Conservation (phyloP, 2,113 vertebrate genomes). For the Mus musculus region GRCm39 chr3:41083501-41084000, state of each 20-base stretch:
- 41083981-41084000: neutral
- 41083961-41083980: neutral
- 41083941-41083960: neutral
- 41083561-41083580: neutral
- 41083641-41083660: neutral
- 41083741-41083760: neutral
- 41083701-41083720: neutral
- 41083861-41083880: neutral
- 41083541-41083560: neutral
- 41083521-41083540: neutral
- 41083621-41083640: neutral
- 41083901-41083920: neutral
- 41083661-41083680: neutral
- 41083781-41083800: neutral
- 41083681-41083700: constrained; percentile 28
- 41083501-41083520: neutral
- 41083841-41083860: neutral
- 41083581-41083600: neutral
- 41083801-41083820: neutral
- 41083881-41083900: neutral
- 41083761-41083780: constrained; percentile 23
- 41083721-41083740: neutral
- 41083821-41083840: neutral
- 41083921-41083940: neutral
- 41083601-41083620: neutral